phyloP scores from a whole-genome alignment of 2,113 vertebrate genomes.

The Smithornis capensis region DNA sequence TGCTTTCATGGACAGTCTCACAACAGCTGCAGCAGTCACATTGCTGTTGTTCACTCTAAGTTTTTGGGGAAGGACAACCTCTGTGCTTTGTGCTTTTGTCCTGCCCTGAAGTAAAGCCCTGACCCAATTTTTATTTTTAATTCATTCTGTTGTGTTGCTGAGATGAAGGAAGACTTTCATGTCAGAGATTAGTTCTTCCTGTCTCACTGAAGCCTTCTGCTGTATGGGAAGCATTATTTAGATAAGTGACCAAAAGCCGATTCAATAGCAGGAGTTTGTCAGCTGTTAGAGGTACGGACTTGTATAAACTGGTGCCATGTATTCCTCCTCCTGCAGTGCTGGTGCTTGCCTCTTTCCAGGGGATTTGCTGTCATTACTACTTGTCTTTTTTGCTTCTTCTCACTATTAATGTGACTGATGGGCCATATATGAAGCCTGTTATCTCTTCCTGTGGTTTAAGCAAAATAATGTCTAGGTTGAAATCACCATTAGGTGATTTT shows the following conservation, averaged over 20 bases:
- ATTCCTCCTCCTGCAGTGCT: neutral
- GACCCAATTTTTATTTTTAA: neutral
- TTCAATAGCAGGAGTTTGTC: neutral
- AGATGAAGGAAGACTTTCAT: neutral
- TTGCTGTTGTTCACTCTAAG: fast-evolving
- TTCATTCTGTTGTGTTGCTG: neutral
- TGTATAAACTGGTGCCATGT: neutral
- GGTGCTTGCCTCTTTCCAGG: neutral
- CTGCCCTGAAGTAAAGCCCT: neutral
- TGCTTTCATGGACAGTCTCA: neutral
- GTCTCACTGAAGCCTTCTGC: neutral
- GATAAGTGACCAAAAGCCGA: neutral
- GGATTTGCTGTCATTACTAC: neutral
- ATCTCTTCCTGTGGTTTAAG: neutral
- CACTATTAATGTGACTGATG: neutral
- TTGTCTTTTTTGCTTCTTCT: neutral
- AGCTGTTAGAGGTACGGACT: neutral
- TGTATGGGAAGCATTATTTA: neutral
- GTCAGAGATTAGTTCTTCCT: neutral
- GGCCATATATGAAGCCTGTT: neutral
- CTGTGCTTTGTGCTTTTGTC: neutral
- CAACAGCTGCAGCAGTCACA: neutral
- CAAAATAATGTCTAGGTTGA: neutral
- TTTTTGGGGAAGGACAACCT: neutral
- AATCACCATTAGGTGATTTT: neutral